Percentiles rank a stretch among this genome's conserved stretches.
These are phyloP conservation scores for Drosophila imparisetae DNA, from an alignment of 2,888 invertebrate genomes.

Conservation along the genomic window DNA sequence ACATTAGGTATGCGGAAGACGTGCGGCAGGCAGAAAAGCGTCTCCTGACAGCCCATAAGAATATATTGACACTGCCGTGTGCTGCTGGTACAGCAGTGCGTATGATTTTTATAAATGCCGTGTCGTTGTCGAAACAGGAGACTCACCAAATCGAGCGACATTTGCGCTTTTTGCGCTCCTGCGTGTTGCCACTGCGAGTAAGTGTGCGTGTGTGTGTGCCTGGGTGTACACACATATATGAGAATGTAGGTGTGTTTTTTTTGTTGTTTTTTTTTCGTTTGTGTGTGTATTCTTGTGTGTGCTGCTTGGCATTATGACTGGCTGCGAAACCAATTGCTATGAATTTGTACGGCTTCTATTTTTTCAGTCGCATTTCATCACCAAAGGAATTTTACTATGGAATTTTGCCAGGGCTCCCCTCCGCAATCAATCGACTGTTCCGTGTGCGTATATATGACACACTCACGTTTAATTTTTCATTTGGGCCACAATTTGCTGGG, in stretches of 20 bases:
- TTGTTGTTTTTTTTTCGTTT: background rate
- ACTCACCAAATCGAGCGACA: constrained; percentile 65
- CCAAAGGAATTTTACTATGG: constrained; percentile 40
- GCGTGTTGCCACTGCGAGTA: constrained; percentile 10
- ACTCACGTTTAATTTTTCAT: constrained; percentile 43
- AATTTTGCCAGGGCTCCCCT: constrained; percentile 14
- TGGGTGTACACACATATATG: constrained; percentile 8
- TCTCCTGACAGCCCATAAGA: constrained; percentile 68
- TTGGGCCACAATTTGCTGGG: constrained; percentile 27
- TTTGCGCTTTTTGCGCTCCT: constrained; percentile 60
- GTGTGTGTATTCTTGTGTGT: constrained; percentile 15
- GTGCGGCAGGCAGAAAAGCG: constrained; percentile 37
- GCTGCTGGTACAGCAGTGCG: constrained; percentile 76
- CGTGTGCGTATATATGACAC: background rate
- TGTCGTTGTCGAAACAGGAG: constrained; percentile 74
- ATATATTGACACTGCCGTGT: constrained; percentile 70
- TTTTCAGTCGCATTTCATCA: constrained; percentile 52
- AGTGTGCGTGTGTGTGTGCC: constrained; percentile 10
- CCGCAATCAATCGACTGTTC: constrained; percentile 33
- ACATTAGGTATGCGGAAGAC: constrained; percentile 65
- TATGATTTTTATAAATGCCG: constrained; percentile 78
- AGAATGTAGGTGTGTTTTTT: background rate
- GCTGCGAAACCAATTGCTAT: constrained; percentile 71
- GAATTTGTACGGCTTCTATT: constrained; percentile 75
- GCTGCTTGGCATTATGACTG: constrained; percentile 53